Base-by-base conservation (phyloP, 1,140 invertebrate genomes). In the Hestina assimilis region DNA sequence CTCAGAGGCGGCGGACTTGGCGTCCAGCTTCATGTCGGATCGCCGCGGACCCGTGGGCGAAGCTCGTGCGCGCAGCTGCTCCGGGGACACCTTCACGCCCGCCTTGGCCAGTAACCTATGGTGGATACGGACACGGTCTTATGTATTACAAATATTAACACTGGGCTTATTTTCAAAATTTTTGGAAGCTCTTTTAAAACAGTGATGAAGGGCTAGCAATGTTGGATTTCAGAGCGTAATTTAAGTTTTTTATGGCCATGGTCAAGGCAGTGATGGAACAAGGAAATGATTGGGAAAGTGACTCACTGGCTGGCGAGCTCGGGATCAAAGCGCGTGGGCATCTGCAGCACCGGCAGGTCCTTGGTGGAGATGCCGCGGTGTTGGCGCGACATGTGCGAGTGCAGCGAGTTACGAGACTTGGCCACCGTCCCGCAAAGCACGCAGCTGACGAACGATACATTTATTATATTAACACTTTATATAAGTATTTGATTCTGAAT, bases 381-480 rank as follows among this genome's bases (percentile, higher is more conserved):
- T 79, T 97, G 96, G 12, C 96, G 92, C 41, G 94, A 95, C 96
- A 97, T 97, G 86, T 97, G 96, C 15, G 95, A 97, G 83, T 97
- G 96, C 8, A 97, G 89, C 0, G 95, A 96, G 84, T 97, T 97
- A 23, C 96, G 90, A 0, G 95, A 96, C 79, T 97, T 97, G 23
- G 96, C 96, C 11, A 97, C 96, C 1, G 96, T 97, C 20, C 96
- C 96, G 83, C 96, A 97, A 1, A 97, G 90, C 1, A 97, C 96
- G 79, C 96, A 97, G 12, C 96, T 91, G 75, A 9, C 12, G 8
- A 60, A 26, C 24, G 40, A 12, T 9, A 3, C n/a, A 40, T 4
- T 51, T 40, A 35, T 42, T 11, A 15, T 40, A 47, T 35, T 48
- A 40, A 14, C 12, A 9, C 15, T 33, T 23, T 33, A 42, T 40